Base-by-base conservation (phyloP, 2,797 vertebrate species). In the Leucoraja ocellata region DNA sequence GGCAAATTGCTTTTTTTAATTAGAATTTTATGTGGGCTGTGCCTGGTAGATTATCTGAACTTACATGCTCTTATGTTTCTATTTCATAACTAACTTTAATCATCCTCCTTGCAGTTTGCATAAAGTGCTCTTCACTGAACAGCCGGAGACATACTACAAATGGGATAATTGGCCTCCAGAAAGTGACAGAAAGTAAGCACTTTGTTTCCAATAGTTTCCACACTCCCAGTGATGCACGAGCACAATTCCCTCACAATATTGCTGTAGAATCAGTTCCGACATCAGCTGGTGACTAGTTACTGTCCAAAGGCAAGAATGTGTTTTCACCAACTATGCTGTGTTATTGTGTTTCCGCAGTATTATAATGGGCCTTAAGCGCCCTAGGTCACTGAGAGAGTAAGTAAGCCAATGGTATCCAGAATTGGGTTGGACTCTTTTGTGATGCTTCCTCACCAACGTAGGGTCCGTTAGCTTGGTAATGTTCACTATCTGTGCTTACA, bases 151-250 rank as follows among this genome's bases (percentile, higher is more conserved):
- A 0, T 99, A 99, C 95, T 99, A 99, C 96, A 99, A 99, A 94
- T 99, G 99, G 99, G 99, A 99, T 96, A 99, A 99, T 96, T 99
- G 99, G 99, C 99, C 99, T 0, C 99, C 99, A 0, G 99, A 99
- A 96, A 99, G 98, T 1, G 99, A 99, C 96, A 97, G 99, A 95
- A 99, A 99, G 99, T 99, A 95, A 98, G 98, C 93, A 3, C 18
- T 0, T 0, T 0, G 9, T 54, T 68, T 86, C 28, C 28, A 68
- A 25, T 63, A 32, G 58, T 80, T 46, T 25, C 5, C 11, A 14
- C 14, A 28, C 0, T 2, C 61, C n/a, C 1, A n/a, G 18, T 23
- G 4, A 16, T 91, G 28, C 68, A 36, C 13, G 54, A 23, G 25
- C 80, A 16, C 4, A 77, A 7, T 77, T 13, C 61, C 54, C 13